Conservation (phyloP, 2,888 invertebrate genomes). For the Cancer borealis region DNA sequence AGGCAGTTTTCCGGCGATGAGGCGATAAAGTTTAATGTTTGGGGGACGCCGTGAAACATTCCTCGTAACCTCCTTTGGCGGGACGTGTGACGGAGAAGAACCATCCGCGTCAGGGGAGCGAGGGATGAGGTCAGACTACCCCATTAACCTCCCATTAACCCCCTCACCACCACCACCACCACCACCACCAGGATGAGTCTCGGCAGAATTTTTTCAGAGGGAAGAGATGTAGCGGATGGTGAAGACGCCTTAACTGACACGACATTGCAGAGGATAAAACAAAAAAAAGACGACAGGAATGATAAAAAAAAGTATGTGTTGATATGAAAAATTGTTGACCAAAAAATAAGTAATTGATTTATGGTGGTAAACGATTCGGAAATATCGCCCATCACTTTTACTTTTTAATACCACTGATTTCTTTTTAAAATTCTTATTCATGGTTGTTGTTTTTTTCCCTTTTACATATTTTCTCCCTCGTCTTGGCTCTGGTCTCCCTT, state of each 20-base stretch:
- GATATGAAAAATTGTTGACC: too few species aligned
- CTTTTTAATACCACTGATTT: neutral
- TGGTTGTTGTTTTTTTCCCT: neutral
- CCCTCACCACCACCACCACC: constrained; percentile 16
- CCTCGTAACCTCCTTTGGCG: constrained; percentile 34
- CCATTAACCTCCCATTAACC: constrained; percentile 14
- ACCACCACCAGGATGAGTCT: constrained; percentile 14
- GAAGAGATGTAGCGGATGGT: neutral
- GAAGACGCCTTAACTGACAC: neutral
- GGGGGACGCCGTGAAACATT: constrained; percentile 4
- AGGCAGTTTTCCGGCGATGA: constrained; percentile 29
- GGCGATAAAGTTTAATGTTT: constrained; percentile 40
- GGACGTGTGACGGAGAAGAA: constrained; percentile 17
- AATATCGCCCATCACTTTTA: too few species aligned
- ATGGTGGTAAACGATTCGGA: too few species aligned
- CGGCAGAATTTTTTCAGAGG: neutral
- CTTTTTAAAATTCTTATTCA: neutral
- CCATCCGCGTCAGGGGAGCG: neutral
- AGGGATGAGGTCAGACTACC: constrained; percentile 17
- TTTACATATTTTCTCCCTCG: neutral
- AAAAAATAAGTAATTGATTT: too few species aligned
- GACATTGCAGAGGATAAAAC: neutral
- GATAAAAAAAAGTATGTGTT: too few species aligned
- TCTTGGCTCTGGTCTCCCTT: neutral
- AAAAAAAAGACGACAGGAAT: too few species aligned